Conservation (phyloP, 2,797 vertebrate species). For the Epinephelus malabaricus region DNA sequence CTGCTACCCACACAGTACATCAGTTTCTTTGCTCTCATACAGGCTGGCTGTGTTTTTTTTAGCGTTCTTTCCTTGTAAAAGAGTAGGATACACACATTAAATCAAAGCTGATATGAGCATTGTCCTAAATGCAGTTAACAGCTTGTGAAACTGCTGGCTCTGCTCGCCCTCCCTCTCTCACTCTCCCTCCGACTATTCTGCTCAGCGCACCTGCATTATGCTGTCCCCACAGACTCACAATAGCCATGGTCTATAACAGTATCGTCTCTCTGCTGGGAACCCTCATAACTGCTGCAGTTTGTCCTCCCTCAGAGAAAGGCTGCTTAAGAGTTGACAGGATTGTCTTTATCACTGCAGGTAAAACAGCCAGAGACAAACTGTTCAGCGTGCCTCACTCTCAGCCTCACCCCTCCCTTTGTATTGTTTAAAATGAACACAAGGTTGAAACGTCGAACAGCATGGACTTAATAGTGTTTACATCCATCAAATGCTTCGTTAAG, state of each 20-base stretch:
- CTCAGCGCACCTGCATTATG: conserved; percentile 42
- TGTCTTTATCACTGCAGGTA: conserved; percentile 66
- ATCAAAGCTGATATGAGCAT: conserved; percentile 55
- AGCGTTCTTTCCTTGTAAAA: conserved; percentile 40
- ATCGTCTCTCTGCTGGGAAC: conserved; percentile 35
- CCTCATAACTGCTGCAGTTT: conserved; percentile 46
- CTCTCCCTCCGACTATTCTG: conserved; percentile 8
- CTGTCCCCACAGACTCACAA: conserved; percentile 48
- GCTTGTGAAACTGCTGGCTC: conserved; percentile 60
- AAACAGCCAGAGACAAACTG: conserved; percentile 52
- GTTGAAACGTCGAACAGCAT: neutral
- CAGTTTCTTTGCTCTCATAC: conserved; percentile 23
- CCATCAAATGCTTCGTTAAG: neutral
- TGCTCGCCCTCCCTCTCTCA: neutral
- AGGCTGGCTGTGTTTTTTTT: conserved; percentile 31
- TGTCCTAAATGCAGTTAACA: conserved; percentile 58
- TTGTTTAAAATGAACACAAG: conserved; percentile 11
- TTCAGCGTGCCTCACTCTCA: neutral
- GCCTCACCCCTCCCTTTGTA: neutral
- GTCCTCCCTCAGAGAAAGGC: conserved; percentile 56
- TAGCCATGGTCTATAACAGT: conserved; percentile 37
- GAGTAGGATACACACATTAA: conserved; percentile 47
- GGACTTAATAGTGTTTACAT: neutral
- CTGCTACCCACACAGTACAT: conserved; percentile 56
- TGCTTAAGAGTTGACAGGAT: conserved; percentile 65